Evolutionary conservation across 35 echinoderm and acorn worm genomes (phyloP), one percentile per base, ranked within the genome.

Genomic region (Lytechinus variegatus): DNA sequence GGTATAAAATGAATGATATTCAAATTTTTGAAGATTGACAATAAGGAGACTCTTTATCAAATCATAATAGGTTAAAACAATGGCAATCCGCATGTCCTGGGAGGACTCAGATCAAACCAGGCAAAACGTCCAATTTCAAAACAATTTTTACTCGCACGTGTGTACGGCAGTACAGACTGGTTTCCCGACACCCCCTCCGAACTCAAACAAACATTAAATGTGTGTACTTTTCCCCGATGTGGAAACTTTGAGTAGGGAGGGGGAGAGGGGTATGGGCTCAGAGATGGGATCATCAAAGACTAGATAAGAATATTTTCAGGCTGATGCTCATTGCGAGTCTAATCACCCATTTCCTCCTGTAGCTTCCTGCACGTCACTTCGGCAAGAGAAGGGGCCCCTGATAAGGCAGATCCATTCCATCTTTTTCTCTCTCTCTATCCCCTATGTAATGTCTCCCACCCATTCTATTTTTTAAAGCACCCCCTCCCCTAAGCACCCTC

Each of bases 231-330:
- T n/a, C 8, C 8, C 1, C 55, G 33, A 79, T 79, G 14, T n/a
- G n/a, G 8, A 79, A 79, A 6, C 8, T n/a, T 79, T 7, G 61
- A 71, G 66, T 1, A 79, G 66, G 66, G 66, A 29, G 88, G 16
- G 56, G 13, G 5, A 13, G 56, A 13, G 56, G 13, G 56, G 56
- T 56, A 56, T 56, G 33, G 87, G 52, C 13, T 89, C 13, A 10
- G 52, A 6, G 87, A 89, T 89, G 87, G 87, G 28, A 89, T 28
- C 87, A 88, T 24, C 61, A 4, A 7, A 89, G 87, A 89, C 87
- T 89, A 89, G 87, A 89, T 89, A 89, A 89, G 87, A 52, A 33
- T 89, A 89, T 89, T 56, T 89, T 8, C 87, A 33, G 87, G 87
- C 87, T 89, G 87, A 89, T 11, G 87, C 28, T 89, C 24, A 29